A percentile compares a stretch with the other conserved stretches of the same genome.
These are phyloP conservation scores for Eulithis prunata DNA, from an alignment of 2,888 invertebrate genomes.

Conservation along the genomic window DNA sequence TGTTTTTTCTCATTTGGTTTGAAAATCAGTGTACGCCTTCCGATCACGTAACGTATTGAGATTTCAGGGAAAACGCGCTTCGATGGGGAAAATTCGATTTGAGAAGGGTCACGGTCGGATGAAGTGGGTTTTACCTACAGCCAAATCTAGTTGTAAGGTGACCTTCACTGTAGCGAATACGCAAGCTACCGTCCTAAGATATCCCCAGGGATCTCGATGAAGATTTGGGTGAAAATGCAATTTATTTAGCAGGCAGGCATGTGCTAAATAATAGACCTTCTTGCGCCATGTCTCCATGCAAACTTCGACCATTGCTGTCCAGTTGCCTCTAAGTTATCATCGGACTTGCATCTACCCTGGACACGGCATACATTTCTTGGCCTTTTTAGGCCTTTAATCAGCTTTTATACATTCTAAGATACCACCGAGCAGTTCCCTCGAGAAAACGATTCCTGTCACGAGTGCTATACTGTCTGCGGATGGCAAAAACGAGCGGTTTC, in stretches of 20 bases:
- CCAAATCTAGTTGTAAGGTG: conserved; percentile 4
- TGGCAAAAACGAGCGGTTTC: conserved; percentile 10
- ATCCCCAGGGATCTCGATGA: too few species aligned
- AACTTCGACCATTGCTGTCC: too few species aligned
- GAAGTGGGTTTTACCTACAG: neutral
- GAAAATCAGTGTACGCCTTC: neutral
- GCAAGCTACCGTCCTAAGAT: too few species aligned
- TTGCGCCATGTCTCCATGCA: too few species aligned
- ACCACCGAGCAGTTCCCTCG: conserved; percentile 13
- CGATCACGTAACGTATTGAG: neutral
- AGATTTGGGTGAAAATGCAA: too few species aligned
- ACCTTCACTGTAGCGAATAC: neutral
- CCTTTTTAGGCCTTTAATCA: neutral
- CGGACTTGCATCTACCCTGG: too few species aligned
- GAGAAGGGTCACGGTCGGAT: conserved; percentile 2
- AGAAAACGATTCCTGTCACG: conserved; percentile 21
- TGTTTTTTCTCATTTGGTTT: neutral
- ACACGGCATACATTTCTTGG: too few species aligned
- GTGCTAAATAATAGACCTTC: too few species aligned
- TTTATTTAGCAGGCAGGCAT: too few species aligned
- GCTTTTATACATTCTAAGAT: neutral
- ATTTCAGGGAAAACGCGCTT: conserved; percentile 11
- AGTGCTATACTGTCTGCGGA: neutral
- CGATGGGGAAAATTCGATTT: conserved; percentile 16
- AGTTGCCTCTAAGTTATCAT: too few species aligned